Evolutionary conservation across 1,140 invertebrate species (phyloP), one percentile per base, ranked within the genome.

Genomic region (Teleogryllus occipitalis): DNA sequence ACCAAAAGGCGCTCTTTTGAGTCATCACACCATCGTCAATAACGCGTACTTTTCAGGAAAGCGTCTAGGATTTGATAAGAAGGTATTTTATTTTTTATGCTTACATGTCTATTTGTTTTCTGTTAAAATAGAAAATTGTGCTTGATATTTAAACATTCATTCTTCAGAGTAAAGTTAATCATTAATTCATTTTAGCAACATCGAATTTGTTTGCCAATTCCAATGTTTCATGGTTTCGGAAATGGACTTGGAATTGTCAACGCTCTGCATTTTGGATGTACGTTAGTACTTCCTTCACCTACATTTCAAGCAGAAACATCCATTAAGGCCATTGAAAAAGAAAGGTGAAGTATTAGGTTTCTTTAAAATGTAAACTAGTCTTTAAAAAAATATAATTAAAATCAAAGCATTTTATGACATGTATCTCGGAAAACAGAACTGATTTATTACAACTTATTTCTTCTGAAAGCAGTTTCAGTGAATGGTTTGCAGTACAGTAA

Each of bases 181-280:
- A 39, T 39, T 39, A 39, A 39, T 5, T 39, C 27, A 39, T 39
- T 39, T 39, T 47, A 83, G 84, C 75, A 79, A 39, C 84, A 86
- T 46, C 82, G 84, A 8, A 86, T 95, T 74, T 97, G 95, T 83
- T 83, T 93, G 0, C 92, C 96, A 85, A 94, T 96, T 0, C 97
- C 97, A 0, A 88, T 98, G 15, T 99, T 98, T 84, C 98, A 99
- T 85, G 96, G 93, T 15, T 96, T 94, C 84, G 97, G 96, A 0
- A 91, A 93, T 49, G 88, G 94, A 0, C 87, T 93, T 72, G 95
- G 93, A 0, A 86, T 92, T 78, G 82, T 95, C 0, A 85, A 84
- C 1, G 86, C 88, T n/a, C 78, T 94, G 0, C 88, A 92, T 75
- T 87, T 90, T 83, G 95, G 94, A 0, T 86, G 89, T 0, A 93